Base-by-base conservation (phyloP, 2,888 invertebrate genomes). In the Harpalus rubripes region DNA sequence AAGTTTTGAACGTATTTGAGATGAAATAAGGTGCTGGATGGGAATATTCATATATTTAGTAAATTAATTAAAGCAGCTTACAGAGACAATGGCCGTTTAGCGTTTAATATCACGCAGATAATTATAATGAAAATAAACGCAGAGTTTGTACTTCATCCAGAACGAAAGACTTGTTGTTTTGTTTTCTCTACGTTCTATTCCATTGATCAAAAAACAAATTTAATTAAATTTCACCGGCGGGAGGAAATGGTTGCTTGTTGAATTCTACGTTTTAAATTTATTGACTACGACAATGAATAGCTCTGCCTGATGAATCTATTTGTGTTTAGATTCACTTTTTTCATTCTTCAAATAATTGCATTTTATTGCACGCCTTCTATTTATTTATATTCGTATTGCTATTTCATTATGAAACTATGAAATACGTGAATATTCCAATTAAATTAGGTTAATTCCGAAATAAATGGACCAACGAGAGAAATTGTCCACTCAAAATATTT, bases 201-300 rank as follows among this genome's bases (percentile, higher is more conserved):
- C 68, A 68, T 68, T 68, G 68, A 68, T 68, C 68, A 68, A 68
- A 68, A 68, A 68, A 68, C 68, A 68, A 68, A 39, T 68, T 68
- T 68, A 68, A 68, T 68, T 68, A 68, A 68, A 68, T 68, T 68
- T 68, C 32, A 68, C 68, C 68, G 68, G 39, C 68, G 39, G 16
- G 26, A 68, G 68, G 63, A 68, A 63, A 68, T 68, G 68, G 68
- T 68, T 63, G 63, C 63, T 63, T 63, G 26, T 63, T 63, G 63
- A 63, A 26, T 63, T 68, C 68, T 68, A 39, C 68, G 68, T 32
- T 68, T 68, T 39, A 68, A 68, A 68, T 68, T 68, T 68, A 68
- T 68, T 68, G 68, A 68, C 32, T 68, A 68, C 68, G 68, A 15
- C 68, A 68, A 68, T 68, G 68, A 68, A 68, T 68, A 68, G 68